Percentiles rank a stretch among this genome's conserved stretches.
These are phyloP conservation scores for Diarsia mendica DNA, from an alignment of 2,888 invertebrate genomes.

Conservation along the genomic window DNA sequence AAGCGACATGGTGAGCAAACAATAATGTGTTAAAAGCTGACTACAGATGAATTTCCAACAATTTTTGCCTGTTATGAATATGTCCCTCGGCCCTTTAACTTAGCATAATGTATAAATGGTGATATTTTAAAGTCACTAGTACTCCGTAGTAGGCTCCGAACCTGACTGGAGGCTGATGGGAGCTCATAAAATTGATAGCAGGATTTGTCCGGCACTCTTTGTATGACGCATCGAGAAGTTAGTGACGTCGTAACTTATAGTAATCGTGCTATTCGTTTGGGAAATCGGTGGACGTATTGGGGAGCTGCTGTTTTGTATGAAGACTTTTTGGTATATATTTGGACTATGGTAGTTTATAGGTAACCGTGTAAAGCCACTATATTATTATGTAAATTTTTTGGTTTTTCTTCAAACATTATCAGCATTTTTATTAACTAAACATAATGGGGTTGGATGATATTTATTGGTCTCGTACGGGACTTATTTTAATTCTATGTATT, in stretches of 20 bases:
- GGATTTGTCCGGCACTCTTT: constrained; percentile 63
- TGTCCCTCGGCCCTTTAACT: too few relatives aligned
- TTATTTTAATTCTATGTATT: too few relatives aligned
- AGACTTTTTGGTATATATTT: constrained; percentile 12
- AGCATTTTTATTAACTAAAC: too few relatives aligned
- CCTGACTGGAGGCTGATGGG: constrained; percentile 44
- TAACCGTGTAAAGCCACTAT: too few relatives aligned
- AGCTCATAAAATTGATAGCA: constrained; percentile 66
- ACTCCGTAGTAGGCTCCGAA: constrained; percentile 40
- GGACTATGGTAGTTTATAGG: not conserved
- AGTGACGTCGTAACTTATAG: constrained; percentile 60
- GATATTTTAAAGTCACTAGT: not conserved
- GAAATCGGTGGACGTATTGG: constrained; percentile 55
- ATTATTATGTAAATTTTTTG: too few relatives aligned
- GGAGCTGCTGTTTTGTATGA: constrained; percentile 23
- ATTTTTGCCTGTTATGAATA: too few relatives aligned
- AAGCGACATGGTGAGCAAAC: too few relatives aligned
- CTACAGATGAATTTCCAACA: too few relatives aligned
- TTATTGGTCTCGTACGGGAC: too few relatives aligned
- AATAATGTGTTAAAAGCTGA: too few relatives aligned
- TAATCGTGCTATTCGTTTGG: constrained; percentile 64
- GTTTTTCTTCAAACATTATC: too few relatives aligned
- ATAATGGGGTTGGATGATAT: too few relatives aligned
- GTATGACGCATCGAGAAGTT: constrained; percentile 60
- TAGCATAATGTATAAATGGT: not conserved